Evolutionary conservation across 2,113 vertebrate genomes (phyloP), one percentile per base, ranked within the genome.

Genomic region (Cephalopterus ornatus): DNA sequence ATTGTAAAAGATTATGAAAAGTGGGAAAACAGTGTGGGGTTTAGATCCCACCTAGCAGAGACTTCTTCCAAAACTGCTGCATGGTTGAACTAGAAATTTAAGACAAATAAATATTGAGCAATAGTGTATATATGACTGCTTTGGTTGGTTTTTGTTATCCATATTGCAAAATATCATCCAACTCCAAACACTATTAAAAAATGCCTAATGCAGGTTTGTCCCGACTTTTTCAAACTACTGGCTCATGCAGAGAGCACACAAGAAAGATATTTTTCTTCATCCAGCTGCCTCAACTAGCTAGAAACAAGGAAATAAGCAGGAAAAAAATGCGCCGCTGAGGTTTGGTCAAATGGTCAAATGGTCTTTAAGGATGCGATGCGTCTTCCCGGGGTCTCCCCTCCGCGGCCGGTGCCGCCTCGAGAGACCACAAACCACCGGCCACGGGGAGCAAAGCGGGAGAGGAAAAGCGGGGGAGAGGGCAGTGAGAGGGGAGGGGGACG

Each of bases 311-410:
- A 88, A 41, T 11, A 12, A 23, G 30, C 53, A 68, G 50, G n/a
- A 71, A 59, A 61, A 61, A 26, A 66, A 33, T 0, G 23, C 18
- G 35, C 14, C 1, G 3, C 62, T 22, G 33, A 4, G 18, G 12
- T 55, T 73, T 18, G 55, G 20, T 23, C 44, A 33, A 14, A 24
- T 0, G 35, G 10, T 23, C 39, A 30, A 12, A 24, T 0, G 35
- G 10, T 19, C 50, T 14, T 15, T 11, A 7, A 53, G 39, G 65
- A 21, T 46, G 83, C 3, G 1, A 6, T 8, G 23, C 33, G 15
- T 46, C 61, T 61, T 22, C 33, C 46, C 7, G 17, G 33, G 8
- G 6, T 16, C 13, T 32, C 37, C 32, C 6, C 8, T 37, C 17
- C 3, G 39, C 28, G 5, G 8, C 11, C 35, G 16, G 24, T 7